Evolutionary conservation across 2,888 invertebrate genomes (phyloP).

Genomic region (Heteromyza rotundicornis): DNA sequence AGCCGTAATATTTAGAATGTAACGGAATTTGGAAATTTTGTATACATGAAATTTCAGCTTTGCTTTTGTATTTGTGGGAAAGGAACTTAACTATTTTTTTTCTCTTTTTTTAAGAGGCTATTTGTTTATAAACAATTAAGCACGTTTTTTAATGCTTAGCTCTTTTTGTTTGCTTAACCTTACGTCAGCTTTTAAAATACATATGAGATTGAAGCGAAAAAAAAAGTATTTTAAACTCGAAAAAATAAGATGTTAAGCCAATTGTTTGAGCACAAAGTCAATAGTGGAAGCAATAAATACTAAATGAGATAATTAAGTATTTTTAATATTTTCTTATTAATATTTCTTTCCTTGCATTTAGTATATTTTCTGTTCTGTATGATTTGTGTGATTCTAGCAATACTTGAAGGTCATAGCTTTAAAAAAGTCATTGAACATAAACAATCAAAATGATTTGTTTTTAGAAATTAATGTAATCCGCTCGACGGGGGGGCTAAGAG

Average conservation of each 20-base stretch:
- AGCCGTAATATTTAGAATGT: not conserved
- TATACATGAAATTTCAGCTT: too few species aligned
- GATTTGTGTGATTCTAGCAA: not conserved
- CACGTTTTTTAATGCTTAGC: not conserved
- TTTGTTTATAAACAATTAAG: conserved; percentile 13
- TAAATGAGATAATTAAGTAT: conserved; percentile 13
- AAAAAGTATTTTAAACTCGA: too few species aligned
- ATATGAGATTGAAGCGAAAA: too few species aligned
- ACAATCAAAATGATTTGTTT: not conserved
- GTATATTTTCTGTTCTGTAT: not conserved
- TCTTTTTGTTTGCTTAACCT: conserved; percentile 2
- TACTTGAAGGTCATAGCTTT: not conserved
- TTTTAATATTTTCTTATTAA: conserved; percentile 7
- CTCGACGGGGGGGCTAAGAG: too few species aligned
- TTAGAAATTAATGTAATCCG: too few species aligned
- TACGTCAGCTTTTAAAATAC: conserved; percentile 28
- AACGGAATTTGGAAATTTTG: not conserved
- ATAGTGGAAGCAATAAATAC: not conserved
- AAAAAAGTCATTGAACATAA: not conserved
- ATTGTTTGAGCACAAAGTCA: too few species aligned
- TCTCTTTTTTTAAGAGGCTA: not conserved
- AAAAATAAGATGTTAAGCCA: too few species aligned
- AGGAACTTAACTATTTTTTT: not conserved
- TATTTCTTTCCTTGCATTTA: not conserved
- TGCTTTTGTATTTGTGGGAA: too few species aligned